Conservation (phyloP, 37 sponge, comb jelly and placozoan species). For the Tethya wilhelma region DNA sequence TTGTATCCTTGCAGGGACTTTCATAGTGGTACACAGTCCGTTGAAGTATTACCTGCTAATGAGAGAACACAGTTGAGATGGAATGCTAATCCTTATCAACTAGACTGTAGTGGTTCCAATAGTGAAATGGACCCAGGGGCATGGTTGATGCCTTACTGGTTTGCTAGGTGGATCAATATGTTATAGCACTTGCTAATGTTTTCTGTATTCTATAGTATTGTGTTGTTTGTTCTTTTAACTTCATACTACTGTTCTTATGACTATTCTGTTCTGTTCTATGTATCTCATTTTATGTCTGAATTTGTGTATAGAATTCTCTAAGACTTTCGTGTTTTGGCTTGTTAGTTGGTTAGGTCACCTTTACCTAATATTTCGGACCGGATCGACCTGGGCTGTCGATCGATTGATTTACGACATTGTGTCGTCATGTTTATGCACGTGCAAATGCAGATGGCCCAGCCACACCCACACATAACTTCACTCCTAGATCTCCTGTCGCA, state of each 20-base stretch:
- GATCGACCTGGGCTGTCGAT: too few relatives aligned
- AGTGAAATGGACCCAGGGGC: slow-evolving; percentile 84
- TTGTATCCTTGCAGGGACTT: slow-evolving; percentile 25
- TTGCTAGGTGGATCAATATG: slow-evolving; percentile 72
- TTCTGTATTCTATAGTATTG: background rate
- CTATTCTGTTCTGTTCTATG: background rate
- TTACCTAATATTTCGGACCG: too few relatives aligned
- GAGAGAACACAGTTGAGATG: slow-evolving; percentile 80
- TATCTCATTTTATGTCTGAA: background rate
- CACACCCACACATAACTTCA: too few relatives aligned
- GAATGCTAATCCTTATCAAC: slow-evolving; percentile 75
- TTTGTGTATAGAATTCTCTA: too few relatives aligned
- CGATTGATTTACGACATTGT: too few relatives aligned
- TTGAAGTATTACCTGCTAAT: slow-evolving; percentile 70
- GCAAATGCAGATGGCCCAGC: too few relatives aligned
- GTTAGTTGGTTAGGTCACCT: too few relatives aligned
- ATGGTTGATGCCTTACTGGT: slow-evolving; percentile 85
- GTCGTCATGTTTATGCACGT: too few relatives aligned
- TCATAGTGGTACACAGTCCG: slow-evolving; percentile 56
- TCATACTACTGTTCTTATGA: background rate
- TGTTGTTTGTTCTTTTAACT: background rate
- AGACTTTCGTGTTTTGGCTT: too few relatives aligned
- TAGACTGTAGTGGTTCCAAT: slow-evolving; percentile 57
- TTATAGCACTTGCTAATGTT: slow-evolving; percentile 25
- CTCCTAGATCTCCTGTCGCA: too few relatives aligned